phyloP scores from a whole-genome alignment of 2,113 vertebrate genomes.

The Pteropus alecto region DNA sequence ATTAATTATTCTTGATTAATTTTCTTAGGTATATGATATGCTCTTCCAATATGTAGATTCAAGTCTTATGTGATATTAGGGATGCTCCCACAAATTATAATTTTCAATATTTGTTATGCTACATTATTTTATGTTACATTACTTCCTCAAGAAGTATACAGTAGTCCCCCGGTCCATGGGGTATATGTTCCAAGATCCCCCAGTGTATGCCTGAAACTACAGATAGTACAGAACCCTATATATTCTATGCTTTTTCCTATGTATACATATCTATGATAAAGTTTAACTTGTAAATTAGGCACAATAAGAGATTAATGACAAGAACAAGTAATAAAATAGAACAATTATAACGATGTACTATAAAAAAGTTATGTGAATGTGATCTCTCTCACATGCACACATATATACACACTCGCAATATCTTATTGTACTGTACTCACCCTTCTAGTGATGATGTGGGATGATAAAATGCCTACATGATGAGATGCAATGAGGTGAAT shows the following conservation, averaged over 20 bases:
- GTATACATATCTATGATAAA: neutral
- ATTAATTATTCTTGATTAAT: neutral
- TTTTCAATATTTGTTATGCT: neutral
- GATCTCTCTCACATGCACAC: neutral
- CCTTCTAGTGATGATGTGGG: neutral
- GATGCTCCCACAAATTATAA: neutral
- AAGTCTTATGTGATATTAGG: neutral
- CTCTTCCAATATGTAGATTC: neutral
- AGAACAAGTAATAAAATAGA: too few relatives aligned
- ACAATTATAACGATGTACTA: neutral
- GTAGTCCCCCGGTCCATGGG: neutral
- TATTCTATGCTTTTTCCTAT: neutral
- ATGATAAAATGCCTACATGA: neutral
- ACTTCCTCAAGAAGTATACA: neutral
- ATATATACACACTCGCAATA: neutral
- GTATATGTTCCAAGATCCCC: neutral
- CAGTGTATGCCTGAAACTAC: neutral
- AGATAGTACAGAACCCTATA: neutral
- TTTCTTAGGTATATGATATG: neutral
- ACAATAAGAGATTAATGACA: too few relatives aligned
- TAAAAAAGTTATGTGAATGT: neutral
- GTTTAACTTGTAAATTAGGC: neutral
- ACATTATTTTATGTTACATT: neutral
- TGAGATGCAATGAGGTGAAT: neutral
- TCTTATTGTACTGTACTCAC: neutral